Base-by-base conservation (phyloP, 1,140 invertebrate genomes). In the Dolichoris vasculosae region DNA sequence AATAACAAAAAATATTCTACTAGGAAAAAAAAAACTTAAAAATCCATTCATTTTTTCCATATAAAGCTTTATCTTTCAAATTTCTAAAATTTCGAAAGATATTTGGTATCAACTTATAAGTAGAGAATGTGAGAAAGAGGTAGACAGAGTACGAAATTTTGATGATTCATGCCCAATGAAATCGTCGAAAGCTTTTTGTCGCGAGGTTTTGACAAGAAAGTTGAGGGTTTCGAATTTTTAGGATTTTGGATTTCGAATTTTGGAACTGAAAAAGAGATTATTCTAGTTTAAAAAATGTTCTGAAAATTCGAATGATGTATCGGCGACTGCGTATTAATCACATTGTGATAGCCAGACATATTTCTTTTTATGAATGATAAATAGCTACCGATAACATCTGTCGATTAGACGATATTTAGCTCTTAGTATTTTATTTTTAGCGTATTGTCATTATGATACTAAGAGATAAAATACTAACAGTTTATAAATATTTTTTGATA, bases 331-430 rank as follows among this genome's bases (percentile, higher is more conserved):
- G 32, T 48, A 15, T 48, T 64, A 46, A 80, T 71, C 32, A 40
- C 38, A 30, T 75, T 75, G 20, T 81, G 69, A 38, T 59, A 76
- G 69, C 64, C 51, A 63, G 73, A 82, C 51, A 48, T 80, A 79
- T 80, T 83, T 85, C 67, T 63, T 75, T 82, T 87, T 59, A 87
- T 51, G 76, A 83, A 87, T 85, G 86, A 87, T 87, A 83, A 85
- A 85, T 85, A 64, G 64, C 73, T 23, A 38, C n/a, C 43, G 80
- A 87, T 87, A 83, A 69, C 26, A 82, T 87, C 78, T 82, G 48
- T 67, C 71, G 81, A 75, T 64, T 51, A 69, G 63, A 20, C 73
- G 43, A 80, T 81, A 79, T 81, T 73, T 30, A 40, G 86, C 84
- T 87, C 46, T 81, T 55, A 81, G 83, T 83, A 80, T 83, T 87